Percentiles rank a stretch among this genome's conserved stretches.
phyloP scores from a whole-genome alignment of 2,797 vertebrate species.

The Sebastes vulpes region DNA sequence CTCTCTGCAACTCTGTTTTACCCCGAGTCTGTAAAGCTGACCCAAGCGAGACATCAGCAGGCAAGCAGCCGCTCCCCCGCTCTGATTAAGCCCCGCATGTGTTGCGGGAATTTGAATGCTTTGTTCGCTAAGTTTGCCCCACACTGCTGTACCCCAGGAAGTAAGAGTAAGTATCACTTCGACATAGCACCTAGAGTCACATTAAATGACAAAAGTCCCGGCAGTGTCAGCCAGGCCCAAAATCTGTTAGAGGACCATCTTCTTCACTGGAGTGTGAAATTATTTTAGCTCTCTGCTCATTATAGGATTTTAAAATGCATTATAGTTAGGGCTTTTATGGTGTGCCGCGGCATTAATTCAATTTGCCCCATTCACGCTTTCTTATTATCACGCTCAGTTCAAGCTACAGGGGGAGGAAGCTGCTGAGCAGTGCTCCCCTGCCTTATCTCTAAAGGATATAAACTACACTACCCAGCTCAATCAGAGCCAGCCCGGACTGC shows the following conservation, averaged over 20 bases:
- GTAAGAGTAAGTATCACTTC: slow-evolving; percentile 70
- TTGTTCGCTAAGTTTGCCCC: slow-evolving; percentile 42
- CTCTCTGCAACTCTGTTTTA: slow-evolving; percentile 57
- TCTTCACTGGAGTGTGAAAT: slow-evolving; percentile 85
- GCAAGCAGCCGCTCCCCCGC: slow-evolving; percentile 24
- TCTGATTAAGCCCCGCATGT: slow-evolving; percentile 37
- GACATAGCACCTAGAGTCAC: slow-evolving; percentile 70
- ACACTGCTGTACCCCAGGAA: slow-evolving; percentile 46
- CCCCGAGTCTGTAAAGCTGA: slow-evolving; percentile 63
- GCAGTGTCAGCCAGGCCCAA: slow-evolving; percentile 70
- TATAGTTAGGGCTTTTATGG: slow-evolving; percentile 85
- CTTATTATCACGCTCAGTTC: slow-evolving; percentile 78
- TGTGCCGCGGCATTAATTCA: slow-evolving; percentile 84
- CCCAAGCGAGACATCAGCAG: slow-evolving; percentile 57
- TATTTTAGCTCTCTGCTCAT: slow-evolving; percentile 85
- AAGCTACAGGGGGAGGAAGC: slow-evolving; percentile 79
- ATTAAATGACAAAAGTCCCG: slow-evolving; percentile 76
- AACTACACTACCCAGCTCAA: slow-evolving; percentile 82
- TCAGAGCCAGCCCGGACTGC: slow-evolving; percentile 60
- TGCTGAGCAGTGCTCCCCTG: slow-evolving; percentile 76
- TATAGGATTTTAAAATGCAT: slow-evolving; percentile 86
- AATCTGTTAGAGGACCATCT: slow-evolving; percentile 80
- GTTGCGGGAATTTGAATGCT: slow-evolving; percentile 30
- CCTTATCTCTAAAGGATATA: slow-evolving; percentile 84
- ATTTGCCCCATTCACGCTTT: slow-evolving; percentile 84